Percentiles rank a stretch among this genome's conserved stretches.
Evolutionary conservation across 2,888 invertebrate genomes (phyloP).

Genomic region (Lamellibrachia columna): DNA sequence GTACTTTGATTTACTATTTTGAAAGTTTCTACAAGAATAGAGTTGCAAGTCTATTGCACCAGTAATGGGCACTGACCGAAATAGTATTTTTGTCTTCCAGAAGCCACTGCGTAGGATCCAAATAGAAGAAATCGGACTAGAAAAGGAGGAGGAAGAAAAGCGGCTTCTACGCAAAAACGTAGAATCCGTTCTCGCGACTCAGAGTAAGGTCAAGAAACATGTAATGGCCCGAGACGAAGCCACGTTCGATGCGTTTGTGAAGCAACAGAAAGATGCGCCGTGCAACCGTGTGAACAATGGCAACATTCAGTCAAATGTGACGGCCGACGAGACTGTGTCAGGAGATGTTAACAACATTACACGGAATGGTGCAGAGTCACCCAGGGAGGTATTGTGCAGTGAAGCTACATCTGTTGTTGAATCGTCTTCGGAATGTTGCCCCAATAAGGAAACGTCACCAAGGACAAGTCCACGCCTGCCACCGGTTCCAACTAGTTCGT

Average conservation of each 20-base stretch:
- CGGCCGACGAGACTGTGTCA: background rate
- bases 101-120: conserved; percentile 54
- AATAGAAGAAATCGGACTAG: conserved; percentile 60
- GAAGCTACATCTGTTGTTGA: background rate
- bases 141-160: conserved; percentile 39
- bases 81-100: conserved; percentile 40
- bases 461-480: conserved; percentile 24
- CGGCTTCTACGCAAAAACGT: conserved; percentile 24
- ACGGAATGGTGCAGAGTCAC: background rate
- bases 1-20: too few relatives aligned
- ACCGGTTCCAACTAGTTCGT: conserved; percentile 51
- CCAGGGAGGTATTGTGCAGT: background rate
- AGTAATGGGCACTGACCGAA: background rate
- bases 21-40: background rate
- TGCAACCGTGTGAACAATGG: background rate
- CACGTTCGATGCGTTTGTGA: conserved; percentile 42
- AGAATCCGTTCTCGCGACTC: conserved; percentile 34
- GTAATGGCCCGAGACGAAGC: conserved; percentile 46
- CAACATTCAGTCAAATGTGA: background rate
- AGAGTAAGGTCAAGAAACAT: conserved; percentile 46
- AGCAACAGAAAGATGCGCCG: background rate
- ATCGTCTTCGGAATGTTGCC: background rate
- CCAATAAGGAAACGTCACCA: background rate
- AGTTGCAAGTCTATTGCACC: background rate
- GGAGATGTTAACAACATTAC: background rate